Percentiles rank a stretch among this genome's conserved stretches.
These are phyloP conservation scores for Psittacara wagleri DNA, from an alignment of 2,113 vertebrate genomes.

Conservation along the genomic window DNA sequence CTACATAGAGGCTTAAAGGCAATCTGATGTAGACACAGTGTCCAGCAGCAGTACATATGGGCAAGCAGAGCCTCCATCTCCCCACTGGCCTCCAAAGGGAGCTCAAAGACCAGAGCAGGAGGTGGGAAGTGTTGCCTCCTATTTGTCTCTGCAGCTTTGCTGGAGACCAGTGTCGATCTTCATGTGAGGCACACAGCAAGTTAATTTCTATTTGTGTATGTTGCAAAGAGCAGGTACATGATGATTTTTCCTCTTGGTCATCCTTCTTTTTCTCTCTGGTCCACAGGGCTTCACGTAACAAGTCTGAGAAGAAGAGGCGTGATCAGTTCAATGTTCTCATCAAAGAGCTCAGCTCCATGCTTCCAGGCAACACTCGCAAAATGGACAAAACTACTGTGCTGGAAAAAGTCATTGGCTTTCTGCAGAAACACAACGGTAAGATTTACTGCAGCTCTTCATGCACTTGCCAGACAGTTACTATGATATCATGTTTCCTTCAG, in stretches of 20 bases:
- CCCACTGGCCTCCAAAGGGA: rapidly evolving
- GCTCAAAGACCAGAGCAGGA: background rate
- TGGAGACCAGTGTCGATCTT: background rate
- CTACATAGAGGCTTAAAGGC: background rate
- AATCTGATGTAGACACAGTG: background rate
- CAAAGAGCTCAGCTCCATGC: conserved; percentile 85
- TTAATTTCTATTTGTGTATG: background rate
- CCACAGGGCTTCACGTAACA: conserved; percentile 82
- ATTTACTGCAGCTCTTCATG: background rate
- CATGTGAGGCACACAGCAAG: background rate
- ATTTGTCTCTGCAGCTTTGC: background rate
- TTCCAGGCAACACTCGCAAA: conserved; percentile 81
- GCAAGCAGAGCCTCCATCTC: background rate
- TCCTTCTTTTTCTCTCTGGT: background rate
- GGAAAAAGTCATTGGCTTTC: conserved; percentile 82
- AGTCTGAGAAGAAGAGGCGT: conserved; percentile 85
- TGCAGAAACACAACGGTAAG: conserved; percentile 86
- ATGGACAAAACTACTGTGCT: conserved; percentile 86
- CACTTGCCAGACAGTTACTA: background rate
- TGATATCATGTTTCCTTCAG: background rate
- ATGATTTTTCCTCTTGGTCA: background rate
- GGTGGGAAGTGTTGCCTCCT: background rate
- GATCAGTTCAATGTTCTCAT: conserved; percentile 87
- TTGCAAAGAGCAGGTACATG: background rate
- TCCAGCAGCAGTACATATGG: background rate